Conservation (phyloP, 2,113 vertebrate genomes). For the Cyphomyrus plagiostoma region DNA sequence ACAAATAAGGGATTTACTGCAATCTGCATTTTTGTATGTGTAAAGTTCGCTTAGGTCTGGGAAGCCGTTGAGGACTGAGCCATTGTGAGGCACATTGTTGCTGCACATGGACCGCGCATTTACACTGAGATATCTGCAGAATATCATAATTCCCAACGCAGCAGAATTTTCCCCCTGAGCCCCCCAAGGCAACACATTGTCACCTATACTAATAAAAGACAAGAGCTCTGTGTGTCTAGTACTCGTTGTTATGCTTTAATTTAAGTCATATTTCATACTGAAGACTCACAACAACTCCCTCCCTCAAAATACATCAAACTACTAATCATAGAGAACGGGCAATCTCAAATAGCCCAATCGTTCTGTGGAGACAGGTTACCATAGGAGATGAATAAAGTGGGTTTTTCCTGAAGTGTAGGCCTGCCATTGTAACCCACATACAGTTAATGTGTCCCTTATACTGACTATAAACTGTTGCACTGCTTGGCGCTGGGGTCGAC, state of each 20-base stretch:
- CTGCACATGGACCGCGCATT: conserved; percentile 20
- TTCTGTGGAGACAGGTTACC: background rate
- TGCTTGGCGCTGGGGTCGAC: background rate
- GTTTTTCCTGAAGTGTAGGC: background rate
- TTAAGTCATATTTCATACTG: background rate
- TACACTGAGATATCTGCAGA: background rate
- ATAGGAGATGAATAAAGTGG: background rate
- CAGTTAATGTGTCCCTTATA: background rate
- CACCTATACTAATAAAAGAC: background rate
- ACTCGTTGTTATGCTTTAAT: background rate
- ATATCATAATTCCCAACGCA: background rate
- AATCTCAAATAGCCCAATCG: background rate
- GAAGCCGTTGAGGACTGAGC: conserved; percentile 25
- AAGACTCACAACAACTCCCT: background rate
- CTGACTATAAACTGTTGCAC: background rate
- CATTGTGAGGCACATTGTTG: conserved; percentile 4
- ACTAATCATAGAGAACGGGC: background rate
- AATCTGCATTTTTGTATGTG: background rate
- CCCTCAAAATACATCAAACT: background rate
- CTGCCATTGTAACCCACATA: background rate
- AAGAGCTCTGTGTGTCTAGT: background rate
- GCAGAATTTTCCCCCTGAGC: background rate
- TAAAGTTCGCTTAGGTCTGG: conserved; percentile 31
- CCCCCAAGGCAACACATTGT: background rate
- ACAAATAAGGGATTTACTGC: background rate